These are phyloP conservation scores for Apis dorsata DNA, from an alignment of 1,140 invertebrate genomes.

Conservation along the genomic window DNA sequence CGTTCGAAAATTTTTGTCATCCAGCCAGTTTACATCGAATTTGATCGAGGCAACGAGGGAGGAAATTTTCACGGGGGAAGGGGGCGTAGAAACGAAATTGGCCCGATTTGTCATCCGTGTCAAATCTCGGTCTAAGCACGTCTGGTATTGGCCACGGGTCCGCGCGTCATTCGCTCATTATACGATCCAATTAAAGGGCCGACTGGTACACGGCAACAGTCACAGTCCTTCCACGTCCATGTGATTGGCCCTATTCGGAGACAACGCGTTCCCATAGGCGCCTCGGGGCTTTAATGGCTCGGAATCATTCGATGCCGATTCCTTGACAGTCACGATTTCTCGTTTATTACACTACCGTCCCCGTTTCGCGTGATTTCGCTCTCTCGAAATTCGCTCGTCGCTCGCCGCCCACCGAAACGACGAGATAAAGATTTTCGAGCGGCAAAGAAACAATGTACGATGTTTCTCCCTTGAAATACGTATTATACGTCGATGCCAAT, in stretches of 20 bases:
- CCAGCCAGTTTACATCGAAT: not conserved
- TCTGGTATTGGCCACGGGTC: constrained; percentile 71
- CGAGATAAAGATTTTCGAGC: not conserved
- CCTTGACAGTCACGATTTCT: constrained; percentile 74
- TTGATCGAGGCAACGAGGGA: not conserved
- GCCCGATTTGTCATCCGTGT: constrained; percentile 74
- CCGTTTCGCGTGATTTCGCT: constrained; percentile 34
- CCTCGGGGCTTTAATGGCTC: constrained; percentile 69
- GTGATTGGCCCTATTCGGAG: constrained; percentile 78
- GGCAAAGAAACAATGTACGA: too few species aligned
- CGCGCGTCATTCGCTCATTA: constrained; percentile 73
- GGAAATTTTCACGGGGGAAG: not conserved
- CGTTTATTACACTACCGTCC: constrained; percentile 66
- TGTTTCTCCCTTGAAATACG: too few species aligned
- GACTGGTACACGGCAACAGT: constrained; percentile 73
- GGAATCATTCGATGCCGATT: constrained; percentile 71
- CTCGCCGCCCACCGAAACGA: not conserved
- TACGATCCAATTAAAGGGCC: constrained; percentile 76
- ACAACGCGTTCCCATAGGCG: constrained; percentile 76
- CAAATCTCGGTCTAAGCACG: constrained; percentile 78
- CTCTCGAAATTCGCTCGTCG: constrained; percentile 30
- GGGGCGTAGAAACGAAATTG: constrained; percentile 53
- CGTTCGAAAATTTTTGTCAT: not conserved
- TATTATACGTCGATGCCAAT: too few species aligned
- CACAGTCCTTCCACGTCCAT: constrained; percentile 65